A percentile compares a stretch with the other conserved stretches of the same genome.
phyloP scores from a whole-genome alignment of 2,113 vertebrate genomes.

The Actenoides hombroni region DNA sequence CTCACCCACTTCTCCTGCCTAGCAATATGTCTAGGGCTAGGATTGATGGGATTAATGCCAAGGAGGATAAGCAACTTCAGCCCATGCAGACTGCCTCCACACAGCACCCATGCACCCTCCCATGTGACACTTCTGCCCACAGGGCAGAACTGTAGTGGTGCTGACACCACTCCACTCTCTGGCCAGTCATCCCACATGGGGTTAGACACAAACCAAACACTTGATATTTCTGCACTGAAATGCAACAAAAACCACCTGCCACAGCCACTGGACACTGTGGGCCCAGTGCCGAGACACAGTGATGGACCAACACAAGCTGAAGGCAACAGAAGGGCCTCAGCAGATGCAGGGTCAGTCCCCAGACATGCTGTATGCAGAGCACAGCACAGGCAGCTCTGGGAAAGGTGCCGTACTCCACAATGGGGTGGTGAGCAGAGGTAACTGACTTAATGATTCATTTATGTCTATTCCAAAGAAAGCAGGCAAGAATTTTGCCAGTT shows the following conservation, averaged over 20 bases:
- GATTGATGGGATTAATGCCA: fast-evolving
- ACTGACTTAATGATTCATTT: neutral
- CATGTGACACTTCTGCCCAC: fast-evolving
- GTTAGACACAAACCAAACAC: neutral
- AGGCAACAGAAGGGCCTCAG: fast-evolving
- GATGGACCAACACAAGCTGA: neutral
- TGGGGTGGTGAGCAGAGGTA: neutral
- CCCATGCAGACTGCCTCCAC: fast-evolving
- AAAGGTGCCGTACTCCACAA: neutral
- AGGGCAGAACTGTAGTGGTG: neutral
- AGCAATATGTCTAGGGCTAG: neutral
- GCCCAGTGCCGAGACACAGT: neutral
- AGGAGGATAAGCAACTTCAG: fast-evolving
- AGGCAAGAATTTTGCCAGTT: neutral
- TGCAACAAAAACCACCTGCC: neutral
- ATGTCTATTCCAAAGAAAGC: neutral
- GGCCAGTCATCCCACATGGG: fast-evolving
- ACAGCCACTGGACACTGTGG: neutral
- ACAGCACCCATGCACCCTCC: neutral
- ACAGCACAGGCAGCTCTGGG: neutral
- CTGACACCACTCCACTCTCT: fast-evolving
- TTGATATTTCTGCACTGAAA: neutral
- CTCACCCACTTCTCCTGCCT: fast-evolving
- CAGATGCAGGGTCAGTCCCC: fast-evolving
- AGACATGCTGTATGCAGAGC: fast-evolving